Base-by-base conservation (phyloP, 2,888 invertebrate genomes). In the Xylocampa areola region DNA sequence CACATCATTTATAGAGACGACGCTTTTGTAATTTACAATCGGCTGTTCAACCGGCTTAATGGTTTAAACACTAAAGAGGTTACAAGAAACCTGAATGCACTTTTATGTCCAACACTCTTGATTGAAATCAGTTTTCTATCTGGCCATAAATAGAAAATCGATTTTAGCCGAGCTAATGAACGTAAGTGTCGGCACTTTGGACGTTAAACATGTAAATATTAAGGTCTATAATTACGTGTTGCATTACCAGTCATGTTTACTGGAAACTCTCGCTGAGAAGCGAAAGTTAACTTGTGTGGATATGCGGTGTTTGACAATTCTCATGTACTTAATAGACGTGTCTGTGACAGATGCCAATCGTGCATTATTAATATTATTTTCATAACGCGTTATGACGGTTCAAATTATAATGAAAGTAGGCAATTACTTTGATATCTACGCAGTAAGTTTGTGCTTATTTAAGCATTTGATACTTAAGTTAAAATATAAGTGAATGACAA, bases 221-320 rank as follows among this genome's bases (percentile, higher is more conserved):
- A 79, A 72, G 74, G 76, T 74, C 60, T 59, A 73, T 75, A 69
- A 73, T 71, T 75, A 76, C 51, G 52, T 67, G 77, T 74, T 82
- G 80, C 76, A 77, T 76, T 80, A 76, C 69, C 67, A 64, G 66
- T 73, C 70, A 75, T 77, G 82, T 80, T 80, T 76, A 79, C 78
- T 80, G 78, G 84, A 79, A 84, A 82, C 79, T 80, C 75, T 86
- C 90, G 87, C 90, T 88, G 86, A 79, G n/a, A n/a, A n/a, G 87
- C 86, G 91, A 91, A 91, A 91, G 91, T 90, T 57, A 77, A 82
- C 81, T 71, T 76, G 76, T 79, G 74, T 77, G 68, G 62, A 73
- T 64, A 80, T 72, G 54, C 44, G 45, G 21, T 11, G 62, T 71
- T 74, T 68, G 72, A 71, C 63, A 71, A 61, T 74, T 70, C 71